Conservation (phyloP, 2,113 vertebrate species). For the Oryzias javanicus region DNA sequence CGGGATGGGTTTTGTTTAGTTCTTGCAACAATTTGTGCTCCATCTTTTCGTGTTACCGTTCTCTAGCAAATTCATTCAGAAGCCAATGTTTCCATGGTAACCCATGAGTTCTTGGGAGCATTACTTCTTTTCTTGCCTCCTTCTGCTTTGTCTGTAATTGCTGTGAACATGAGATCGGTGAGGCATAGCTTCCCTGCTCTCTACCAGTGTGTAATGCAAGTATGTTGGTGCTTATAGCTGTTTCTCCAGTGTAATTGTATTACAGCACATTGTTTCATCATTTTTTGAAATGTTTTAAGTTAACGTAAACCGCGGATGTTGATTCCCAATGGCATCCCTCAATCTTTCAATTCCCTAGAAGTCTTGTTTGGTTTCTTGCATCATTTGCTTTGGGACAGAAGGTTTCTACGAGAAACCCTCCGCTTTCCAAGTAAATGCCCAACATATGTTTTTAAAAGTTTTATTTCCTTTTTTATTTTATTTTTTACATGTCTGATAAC, state of each 20-base stretch:
- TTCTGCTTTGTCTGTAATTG: constrained; percentile 72
- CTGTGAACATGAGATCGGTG: constrained; percentile 61
- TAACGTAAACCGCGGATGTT: too few species aligned
- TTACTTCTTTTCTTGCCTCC: constrained; percentile 62
- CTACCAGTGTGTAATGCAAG: constrained; percentile 5
- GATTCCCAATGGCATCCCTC: constrained; percentile 15
- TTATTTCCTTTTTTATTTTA: constrained; percentile 1
- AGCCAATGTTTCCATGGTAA: constrained; percentile 74
- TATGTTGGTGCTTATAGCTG: constrained; percentile 29
- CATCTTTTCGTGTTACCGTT: constrained; percentile 62
- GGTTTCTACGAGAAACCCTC: neutral
- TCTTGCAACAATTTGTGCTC: constrained; percentile 67
- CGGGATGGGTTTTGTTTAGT: constrained; percentile 51
- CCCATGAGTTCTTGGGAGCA: constrained; percentile 68
- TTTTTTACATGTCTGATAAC: neutral
- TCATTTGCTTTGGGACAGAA: constrained; percentile 3
- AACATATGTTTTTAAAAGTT: constrained; percentile 7
- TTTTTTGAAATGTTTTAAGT: constrained; percentile 17
- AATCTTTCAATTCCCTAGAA: constrained; percentile 17
- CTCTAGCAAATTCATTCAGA: constrained; percentile 73
- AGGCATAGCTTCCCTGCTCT: constrained; percentile 40
- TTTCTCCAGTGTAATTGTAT: constrained; percentile 27
- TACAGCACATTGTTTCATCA: constrained; percentile 21
- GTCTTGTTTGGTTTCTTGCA: constrained; percentile 13
- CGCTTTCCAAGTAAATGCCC: neutral